Evolutionary conservation across 1,140 invertebrate species (phyloP), one percentile per base, ranked within the genome.

Genomic region (Lineus longissimus): DNA sequence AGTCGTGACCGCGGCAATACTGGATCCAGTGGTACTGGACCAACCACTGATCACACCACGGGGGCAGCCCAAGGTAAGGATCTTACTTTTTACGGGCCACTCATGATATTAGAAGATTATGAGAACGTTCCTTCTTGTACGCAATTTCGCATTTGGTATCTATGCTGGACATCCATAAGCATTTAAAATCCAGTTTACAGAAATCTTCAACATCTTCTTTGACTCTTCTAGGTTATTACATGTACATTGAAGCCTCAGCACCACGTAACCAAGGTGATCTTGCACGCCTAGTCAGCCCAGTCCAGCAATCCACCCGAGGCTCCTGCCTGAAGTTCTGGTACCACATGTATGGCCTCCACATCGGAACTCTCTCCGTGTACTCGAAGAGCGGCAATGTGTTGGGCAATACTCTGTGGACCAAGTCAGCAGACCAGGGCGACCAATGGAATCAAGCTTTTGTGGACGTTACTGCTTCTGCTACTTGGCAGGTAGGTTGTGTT

Each of bases 181-280:
- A n/a, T n/a, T n/a, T n/a, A n/a, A n/a, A n/a, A n/a, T n/a, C n/a
- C n/a, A n/a, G n/a, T 15, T 7, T 15, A 36, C 33, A 36, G 15
- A 4, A 36, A 7, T 36, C 6, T 7, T 36, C 15, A 7, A 36
- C 33, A 36, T 15, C 15, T 7, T 36, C 33, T 7, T 7, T 36
- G 33, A 36, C 4, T 36, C 15, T 36, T 36, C 33, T 15, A 36
- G 33, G 33, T 36, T 36, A 36, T 36, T 36, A 36, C 15, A 36
- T 36, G n/a, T n/a, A n/a, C n/a, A 59, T 15, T 11, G 89, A 90
- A 68, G 87, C 88, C 45, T 86, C 88, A 0, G 64, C 73, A 0
- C 86, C 87, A 0, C 76, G 85, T 41, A 73, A 83, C 40, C 75
- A 80, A 33, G 72, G 72, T 17, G 73, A 76, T 51, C 69, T 56